Evolutionary conservation across 2,888 invertebrate species (phyloP), one percentile per base, ranked within the genome.

Genomic region (Eucera pruinosa): DNA sequence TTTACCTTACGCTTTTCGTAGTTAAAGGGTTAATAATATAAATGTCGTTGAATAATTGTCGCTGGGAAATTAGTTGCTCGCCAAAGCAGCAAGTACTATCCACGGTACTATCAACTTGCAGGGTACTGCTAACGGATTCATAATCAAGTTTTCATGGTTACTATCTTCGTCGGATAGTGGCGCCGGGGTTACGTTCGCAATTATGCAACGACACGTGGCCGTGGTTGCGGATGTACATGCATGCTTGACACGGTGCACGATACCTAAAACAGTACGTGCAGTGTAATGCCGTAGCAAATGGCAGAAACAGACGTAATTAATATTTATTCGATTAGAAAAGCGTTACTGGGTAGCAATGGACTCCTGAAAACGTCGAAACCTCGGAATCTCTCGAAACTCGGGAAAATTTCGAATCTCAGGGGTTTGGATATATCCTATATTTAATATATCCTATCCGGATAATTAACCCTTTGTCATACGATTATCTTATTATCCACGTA

Each of bases 171-270:
- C n/a, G 33, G 23, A 27, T 9, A 11, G 25, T 36, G 18, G 36
- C 20, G 3, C 0, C 18, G 41, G n/a, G 43, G 36, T 45, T 58
- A 39, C 30, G 70, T 25, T 45, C 25, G n/a, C 43, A 68, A 71
- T 71, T 71, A 71, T 71, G 71, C 70, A 27, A 60, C 36, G 33
- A 45, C 70, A 69, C 43, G 50, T 58, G 43, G 25, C 11, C 25
- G 6, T 30, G 36, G n/a, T 41, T 45, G 27, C 27, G 25, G 47
- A n/a, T n/a, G n/a, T n/a, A n/a, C n/a, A n/a, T 39, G 70, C 45
- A 18, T 62, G 15, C 43, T 58, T 41, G 71, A 69, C 71, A 47
- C 58, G 23, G 30, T 48, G 41, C n/a, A n/a, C 39, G 23, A 48
- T 13, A 9, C n/a, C 5, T 18, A 27, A 11, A 20, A 23, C 27